Evolutionary conservation across 2,888 invertebrate genomes (phyloP), one percentile per base, ranked within the genome.

Genomic region (Eledona agricola): DNA sequence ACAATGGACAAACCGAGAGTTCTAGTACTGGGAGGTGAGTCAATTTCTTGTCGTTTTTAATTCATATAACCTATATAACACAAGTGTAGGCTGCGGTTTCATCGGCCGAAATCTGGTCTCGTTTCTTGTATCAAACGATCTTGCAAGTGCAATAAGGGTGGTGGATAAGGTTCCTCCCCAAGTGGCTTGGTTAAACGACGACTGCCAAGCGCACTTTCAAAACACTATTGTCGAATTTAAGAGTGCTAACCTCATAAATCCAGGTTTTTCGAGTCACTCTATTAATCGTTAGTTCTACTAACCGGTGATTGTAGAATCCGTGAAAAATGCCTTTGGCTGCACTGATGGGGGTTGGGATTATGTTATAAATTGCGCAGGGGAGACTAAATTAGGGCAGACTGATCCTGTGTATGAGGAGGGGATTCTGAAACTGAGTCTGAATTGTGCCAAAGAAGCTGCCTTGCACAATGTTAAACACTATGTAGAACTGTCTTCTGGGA

Each of bases 111-210:
- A 94, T 79, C 80, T 95, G 64, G 88, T 93, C 54, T 83, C 87
- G 55, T 89, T 89, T 78, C 80, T 95, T 71, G 80, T 95, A 61
- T 81, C 82, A 57, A 88, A 92, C 76, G 84, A 90, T 67, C 77
- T 92, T 66, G 88, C 86, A 56, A 85, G 85, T 67, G 82, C 81
- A 65, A 80, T 95, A 58, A 84, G 90, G 61, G 85, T 93, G 32
- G 91, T 92, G 50, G 96, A 96, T 78, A 96, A 96, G 78, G 93
- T 94, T 16, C 94, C 94, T 35, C 95, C 95, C 1, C 91, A 92
- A 76, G 88, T 93, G 67, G 95, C 94, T 1, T 96, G 94, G 88
- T 78, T 96, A 19, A 93, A 91, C 75, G 77, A 82, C 1, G 77
- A 78, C 53, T 94, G 94, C 70, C 80, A 83, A 60, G 82, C 83